These are phyloP conservation scores for Gopherus flavomarginatus DNA, from an alignment of 2,113 vertebrate species.

Conservation along the genomic window DNA sequence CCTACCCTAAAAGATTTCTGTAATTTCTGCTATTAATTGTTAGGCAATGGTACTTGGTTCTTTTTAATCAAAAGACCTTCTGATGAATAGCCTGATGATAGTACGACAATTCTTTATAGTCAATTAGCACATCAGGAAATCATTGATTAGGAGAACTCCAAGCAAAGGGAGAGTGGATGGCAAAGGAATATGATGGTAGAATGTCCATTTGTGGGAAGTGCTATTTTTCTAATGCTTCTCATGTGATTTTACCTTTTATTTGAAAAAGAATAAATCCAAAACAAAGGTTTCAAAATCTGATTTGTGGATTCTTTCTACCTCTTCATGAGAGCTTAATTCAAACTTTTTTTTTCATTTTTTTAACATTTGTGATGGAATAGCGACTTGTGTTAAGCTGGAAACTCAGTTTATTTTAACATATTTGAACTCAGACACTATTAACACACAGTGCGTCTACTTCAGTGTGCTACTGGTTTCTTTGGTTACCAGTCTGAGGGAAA, in stretches of 20 bases:
- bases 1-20: background rate
- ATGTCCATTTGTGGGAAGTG: background rate
- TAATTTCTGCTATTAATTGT: background rate
- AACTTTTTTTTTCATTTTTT: background rate
- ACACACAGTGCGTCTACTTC: background rate
- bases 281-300: background rate
- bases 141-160: background rate
- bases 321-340: background rate
- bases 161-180: background rate
- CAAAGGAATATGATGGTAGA: background rate
- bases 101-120: background rate
- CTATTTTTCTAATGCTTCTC: rapidly evolving
- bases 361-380: background rate
- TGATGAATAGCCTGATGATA: background rate
- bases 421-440: background rate
- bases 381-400: background rate
- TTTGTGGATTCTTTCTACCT: rapidly evolving
- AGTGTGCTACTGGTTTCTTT: rapidly evolving
- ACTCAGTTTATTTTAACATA: background rate
- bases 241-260: background rate
- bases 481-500: background rate
- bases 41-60: background rate
- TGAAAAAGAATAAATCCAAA: background rate
- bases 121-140: background rate
- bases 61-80: background rate